Conservation (phyloP, 2,113 vertebrate genomes). For the Pelodiscus sinensis region DNA sequence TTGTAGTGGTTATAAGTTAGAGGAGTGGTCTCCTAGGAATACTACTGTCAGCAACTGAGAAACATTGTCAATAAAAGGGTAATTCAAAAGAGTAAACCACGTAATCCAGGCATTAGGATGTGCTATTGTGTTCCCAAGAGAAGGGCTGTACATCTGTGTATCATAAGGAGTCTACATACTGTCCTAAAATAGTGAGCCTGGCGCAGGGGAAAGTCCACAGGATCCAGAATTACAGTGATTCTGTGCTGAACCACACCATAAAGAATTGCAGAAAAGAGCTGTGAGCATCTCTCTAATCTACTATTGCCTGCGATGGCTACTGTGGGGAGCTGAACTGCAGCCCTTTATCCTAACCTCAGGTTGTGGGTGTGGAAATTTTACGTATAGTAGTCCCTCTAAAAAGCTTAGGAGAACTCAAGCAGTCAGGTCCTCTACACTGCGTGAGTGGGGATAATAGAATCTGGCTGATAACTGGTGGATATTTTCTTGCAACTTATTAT, state of each 20-base stretch:
- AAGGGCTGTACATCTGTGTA: not conserved
- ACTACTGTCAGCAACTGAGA: not conserved
- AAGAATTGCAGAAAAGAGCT: not conserved
- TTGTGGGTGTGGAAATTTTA: not conserved
- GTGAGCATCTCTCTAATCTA: not conserved
- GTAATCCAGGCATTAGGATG: accelerated
- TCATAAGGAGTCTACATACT: not conserved
- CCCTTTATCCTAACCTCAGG: not conserved
- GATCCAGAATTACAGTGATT: not conserved
- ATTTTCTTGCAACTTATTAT: not conserved
- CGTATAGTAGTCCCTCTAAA: not conserved
- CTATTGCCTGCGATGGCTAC: not conserved
- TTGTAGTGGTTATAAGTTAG: not conserved
- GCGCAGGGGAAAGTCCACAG: not conserved
- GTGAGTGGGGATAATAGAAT: not conserved
- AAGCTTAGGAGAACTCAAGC: not conserved
- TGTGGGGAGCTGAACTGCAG: not conserved
- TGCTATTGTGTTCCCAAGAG: not conserved
- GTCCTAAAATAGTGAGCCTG: not conserved
- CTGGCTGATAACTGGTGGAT: not conserved
- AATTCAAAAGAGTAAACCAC: not conserved
- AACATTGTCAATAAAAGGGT: not conserved
- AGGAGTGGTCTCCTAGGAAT: not conserved
- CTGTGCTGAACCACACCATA: not conserved
- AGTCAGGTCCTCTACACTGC: not conserved